phyloP scores from a whole-genome alignment of 1,140 invertebrate genomes.

The Ceratina japonica region DNA sequence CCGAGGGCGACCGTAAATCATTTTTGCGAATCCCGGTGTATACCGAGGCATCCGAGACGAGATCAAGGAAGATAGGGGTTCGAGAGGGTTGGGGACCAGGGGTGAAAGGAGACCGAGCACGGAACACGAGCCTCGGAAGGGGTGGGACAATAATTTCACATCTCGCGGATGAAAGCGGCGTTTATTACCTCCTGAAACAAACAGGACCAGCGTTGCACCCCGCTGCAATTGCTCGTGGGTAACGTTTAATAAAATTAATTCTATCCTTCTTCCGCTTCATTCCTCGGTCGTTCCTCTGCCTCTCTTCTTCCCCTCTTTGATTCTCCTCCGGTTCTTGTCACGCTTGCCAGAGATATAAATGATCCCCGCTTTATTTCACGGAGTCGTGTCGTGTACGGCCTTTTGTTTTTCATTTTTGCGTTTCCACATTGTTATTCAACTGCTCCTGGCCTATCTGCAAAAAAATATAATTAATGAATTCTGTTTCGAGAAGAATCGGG shows the following conservation, averaged over 20 bases:
- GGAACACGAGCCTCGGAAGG: background rate
- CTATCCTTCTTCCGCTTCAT: constrained; percentile 27
- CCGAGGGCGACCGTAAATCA: constrained; percentile 60
- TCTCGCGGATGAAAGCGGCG: constrained; percentile 64
- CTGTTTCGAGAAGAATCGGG: too few species aligned
- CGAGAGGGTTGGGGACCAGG: background rate
- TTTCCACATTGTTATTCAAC: constrained; percentile 10
- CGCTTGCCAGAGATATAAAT: constrained; percentile 34
- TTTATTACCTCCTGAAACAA: constrained; percentile 65
- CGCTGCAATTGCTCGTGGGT: constrained; percentile 45
- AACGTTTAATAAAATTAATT: constrained; percentile 67
- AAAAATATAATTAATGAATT: background rate
- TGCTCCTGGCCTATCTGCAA: background rate
- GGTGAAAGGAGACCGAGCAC: background rate
- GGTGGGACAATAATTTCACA: constrained; percentile 62
- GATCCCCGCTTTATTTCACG: constrained; percentile 47
- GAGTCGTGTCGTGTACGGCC: background rate
- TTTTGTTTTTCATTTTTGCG: constrained; percentile 5
- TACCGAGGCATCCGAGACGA: constrained; percentile 30
- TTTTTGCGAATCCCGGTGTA: constrained; percentile 58
- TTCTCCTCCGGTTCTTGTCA: constrained; percentile 13
- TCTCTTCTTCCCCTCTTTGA: background rate
- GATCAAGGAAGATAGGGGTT: constrained; percentile 35
- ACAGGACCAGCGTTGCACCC: constrained; percentile 47
- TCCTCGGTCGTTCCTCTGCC: background rate